A percentile compares a stretch with the other conserved stretches of the same genome.
Conservation (phyloP, 2,113 vertebrate species). For the Morone saxatilis region DNA sequence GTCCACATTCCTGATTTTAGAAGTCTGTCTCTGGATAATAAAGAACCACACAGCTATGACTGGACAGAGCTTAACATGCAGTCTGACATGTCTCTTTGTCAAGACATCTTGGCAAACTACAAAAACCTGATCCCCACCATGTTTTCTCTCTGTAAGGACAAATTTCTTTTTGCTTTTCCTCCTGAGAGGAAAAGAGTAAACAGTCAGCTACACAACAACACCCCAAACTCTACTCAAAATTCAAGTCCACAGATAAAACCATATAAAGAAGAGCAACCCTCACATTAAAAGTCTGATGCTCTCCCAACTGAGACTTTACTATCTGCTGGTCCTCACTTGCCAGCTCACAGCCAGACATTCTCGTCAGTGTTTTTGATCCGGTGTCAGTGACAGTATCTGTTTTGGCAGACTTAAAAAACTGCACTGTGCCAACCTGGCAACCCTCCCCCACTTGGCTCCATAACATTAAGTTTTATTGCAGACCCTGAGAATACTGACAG, state of each 20-base stretch:
- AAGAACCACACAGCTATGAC: background rate
- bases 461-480: slow-evolving; percentile 59
- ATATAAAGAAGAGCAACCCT: background rate
- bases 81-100: background rate
- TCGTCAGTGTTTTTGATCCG: slow-evolving; percentile 22
- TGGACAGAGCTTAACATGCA: background rate
- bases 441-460: slow-evolving; percentile 48
- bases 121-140: background rate
- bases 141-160: background rate
- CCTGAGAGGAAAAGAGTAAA: background rate
- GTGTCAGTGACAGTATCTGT: slow-evolving; percentile 39
- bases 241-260: slow-evolving; percentile 7
- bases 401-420: slow-evolving; percentile 34
- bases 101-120: background rate
- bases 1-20: background rate
- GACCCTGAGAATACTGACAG: slow-evolving; percentile 67
- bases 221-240: background rate
- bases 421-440: slow-evolving; percentile 52
- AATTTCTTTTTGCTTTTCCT: background rate
- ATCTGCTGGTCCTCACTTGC: slow-evolving; percentile 26
- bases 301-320: slow-evolving; percentile 8
- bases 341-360: slow-evolving; percentile 35
- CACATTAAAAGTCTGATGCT: slow-evolving; percentile 17
- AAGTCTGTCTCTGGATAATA: background rate
- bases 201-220: background rate